phyloP scores from a whole-genome alignment of 2,888 invertebrate species.

The Acronicta aceris region DNA sequence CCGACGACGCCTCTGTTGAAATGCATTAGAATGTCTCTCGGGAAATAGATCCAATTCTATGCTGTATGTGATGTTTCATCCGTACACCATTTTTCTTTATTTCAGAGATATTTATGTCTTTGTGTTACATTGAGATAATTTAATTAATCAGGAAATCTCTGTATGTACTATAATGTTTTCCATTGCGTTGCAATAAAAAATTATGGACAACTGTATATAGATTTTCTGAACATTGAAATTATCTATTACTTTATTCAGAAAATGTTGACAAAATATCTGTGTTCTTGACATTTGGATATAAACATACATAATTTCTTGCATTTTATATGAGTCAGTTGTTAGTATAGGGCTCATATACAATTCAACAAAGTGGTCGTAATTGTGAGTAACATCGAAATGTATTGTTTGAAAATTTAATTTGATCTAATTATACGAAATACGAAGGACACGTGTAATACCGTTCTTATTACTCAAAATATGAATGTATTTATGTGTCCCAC shows the following conservation, averaged over 20 bases:
- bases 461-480: conserved; percentile 11
- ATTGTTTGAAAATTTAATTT: neutral
- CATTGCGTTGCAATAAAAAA: no score
- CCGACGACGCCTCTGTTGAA: no score
- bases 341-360: neutral
- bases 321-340: neutral
- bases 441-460: conserved; percentile 5
- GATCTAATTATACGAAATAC: neutral
- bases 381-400: neutral
- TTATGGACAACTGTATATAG: no score
- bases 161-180: no score
- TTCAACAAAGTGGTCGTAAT: conserved; percentile 1
- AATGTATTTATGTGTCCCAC: conserved; percentile 4
- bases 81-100: neutral
- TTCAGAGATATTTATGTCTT: neutral
- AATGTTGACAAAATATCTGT: no score
- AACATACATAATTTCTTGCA: neutral
- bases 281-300: no score
- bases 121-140: neutral
- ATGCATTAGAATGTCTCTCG: neutral
- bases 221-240: no score
- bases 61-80: neutral
- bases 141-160: no score
- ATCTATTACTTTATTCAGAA: no score
- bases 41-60: neutral